Percentiles rank a stretch among this genome's conserved stretches.
Conservation (phyloP, 2,888 invertebrate species). For the Pseudococcus longispinus region DNA sequence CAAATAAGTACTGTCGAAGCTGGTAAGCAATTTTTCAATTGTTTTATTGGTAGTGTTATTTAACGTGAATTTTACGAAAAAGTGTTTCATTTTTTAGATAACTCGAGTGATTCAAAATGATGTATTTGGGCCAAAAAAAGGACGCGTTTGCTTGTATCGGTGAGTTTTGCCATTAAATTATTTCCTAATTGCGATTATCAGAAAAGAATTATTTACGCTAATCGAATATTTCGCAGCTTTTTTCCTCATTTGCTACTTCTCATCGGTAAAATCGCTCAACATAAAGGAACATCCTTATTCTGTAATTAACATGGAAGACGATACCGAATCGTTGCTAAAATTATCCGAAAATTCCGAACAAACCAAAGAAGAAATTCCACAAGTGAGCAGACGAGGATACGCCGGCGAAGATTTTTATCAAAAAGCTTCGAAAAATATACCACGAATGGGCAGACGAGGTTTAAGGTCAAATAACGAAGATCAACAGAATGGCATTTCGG, state of each 20-base stretch:
- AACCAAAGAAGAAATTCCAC: conserved; percentile 42
- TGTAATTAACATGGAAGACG: conserved; percentile 42
- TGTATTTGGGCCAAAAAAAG: background rate
- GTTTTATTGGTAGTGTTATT: background rate
- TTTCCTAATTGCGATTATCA: background rate
- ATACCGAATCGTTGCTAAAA: conserved; percentile 18
- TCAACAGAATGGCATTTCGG: background rate
- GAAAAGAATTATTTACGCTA: background rate
- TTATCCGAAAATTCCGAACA: conserved; percentile 14
- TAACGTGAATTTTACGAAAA: background rate
- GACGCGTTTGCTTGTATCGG: background rate
- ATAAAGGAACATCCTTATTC: conserved; percentile 15
- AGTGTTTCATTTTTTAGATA: background rate
- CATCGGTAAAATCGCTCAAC: conserved; percentile 5
- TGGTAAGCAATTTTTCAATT: background rate
- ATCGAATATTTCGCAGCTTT: background rate
- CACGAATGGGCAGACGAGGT: conserved; percentile 57
- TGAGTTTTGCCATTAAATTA: too few relatives aligned
- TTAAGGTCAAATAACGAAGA: background rate
- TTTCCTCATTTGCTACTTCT: background rate
- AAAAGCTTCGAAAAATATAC: conserved; percentile 58
- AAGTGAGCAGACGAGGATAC: conserved; percentile 53
- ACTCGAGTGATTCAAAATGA: background rate
- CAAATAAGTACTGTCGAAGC: background rate
- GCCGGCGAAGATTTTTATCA: conserved; percentile 57